Percentiles rank a stretch among this genome's conserved stretches.
Conservation (phyloP, 1,140 invertebrate genomes). For the Drosophila suzukii region DNA sequence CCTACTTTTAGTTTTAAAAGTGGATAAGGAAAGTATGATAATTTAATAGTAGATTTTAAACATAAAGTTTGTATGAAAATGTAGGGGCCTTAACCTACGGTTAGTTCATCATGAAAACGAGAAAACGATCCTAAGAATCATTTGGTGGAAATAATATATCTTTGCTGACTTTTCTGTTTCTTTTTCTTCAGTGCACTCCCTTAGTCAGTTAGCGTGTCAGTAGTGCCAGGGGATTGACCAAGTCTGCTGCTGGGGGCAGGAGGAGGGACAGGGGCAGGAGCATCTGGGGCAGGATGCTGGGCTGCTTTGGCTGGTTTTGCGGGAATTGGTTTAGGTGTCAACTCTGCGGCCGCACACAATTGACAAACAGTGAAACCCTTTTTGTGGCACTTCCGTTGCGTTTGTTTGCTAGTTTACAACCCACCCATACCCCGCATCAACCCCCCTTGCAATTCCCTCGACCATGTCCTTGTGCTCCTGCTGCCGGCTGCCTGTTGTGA, state of each 20-base stretch:
- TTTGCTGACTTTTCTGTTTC: too few relatives aligned
- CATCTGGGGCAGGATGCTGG: neutral
- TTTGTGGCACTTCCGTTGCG: constrained; percentile 80
- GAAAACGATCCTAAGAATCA: too few relatives aligned
- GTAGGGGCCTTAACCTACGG: too few relatives aligned
- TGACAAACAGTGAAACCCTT: constrained; percentile 82
- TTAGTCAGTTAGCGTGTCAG: constrained; percentile 52
- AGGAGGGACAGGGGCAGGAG: too few relatives aligned
- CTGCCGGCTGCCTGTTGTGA: constrained; percentile 50
- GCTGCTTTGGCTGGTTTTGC: constrained; percentile 37
- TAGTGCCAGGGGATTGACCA: constrained; percentile 51
- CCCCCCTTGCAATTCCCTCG: neutral
- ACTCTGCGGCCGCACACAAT: constrained; percentile 71
- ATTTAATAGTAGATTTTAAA: too few relatives aligned
- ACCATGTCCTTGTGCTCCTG: constrained; percentile 23
- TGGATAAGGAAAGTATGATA: too few relatives aligned
- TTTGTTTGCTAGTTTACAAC: constrained; percentile 79
- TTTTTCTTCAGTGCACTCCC: constrained; percentile 12
- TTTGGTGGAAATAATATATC: too few relatives aligned
- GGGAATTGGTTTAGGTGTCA: constrained; percentile 67
- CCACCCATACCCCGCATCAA: constrained; percentile 5
- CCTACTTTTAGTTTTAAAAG: too few relatives aligned
- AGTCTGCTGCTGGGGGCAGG: constrained; percentile 3
- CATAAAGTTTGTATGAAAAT: too few relatives aligned
- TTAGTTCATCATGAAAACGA: too few relatives aligned